Base-by-base conservation (phyloP, 2,797 vertebrate genomes). In the Semotilus atromaculatus region DNA sequence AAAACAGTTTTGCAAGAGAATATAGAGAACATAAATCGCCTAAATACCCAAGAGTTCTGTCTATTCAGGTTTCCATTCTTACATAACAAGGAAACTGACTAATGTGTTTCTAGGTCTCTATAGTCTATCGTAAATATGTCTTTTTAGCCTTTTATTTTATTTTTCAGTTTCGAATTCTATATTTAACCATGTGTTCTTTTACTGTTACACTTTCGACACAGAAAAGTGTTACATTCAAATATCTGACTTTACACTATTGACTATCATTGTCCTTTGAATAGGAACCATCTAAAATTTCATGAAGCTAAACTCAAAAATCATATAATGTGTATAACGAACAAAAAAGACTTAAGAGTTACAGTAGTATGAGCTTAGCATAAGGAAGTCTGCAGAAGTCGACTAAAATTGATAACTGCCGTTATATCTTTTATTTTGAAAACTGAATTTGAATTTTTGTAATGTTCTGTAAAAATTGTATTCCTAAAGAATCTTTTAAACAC, bases 1-100 rank as follows among this genome's bases (percentile, higher is more conserved):
- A 84, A 84, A 85, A 70, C 48, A 36, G 7, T 88, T 82, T 88
- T 85, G 82, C 75, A 88, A 89, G 68, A 87, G 8, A 51, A 73
- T 43, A 38, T 45, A 81, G 36, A 73, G n/a, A 83, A 51, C 48
- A 73, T 55, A 68, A 75, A 79, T 55, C 55, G 70, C 18, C 38
- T 64, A 45, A 14, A 45, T 5, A 43, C 45, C 31, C 45, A 23
- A 73, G 29, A 48, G 64, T 40, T 77, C 53, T 73, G 18, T 31
- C 64, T 64, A 43, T 38, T 78, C 29, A 85, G 77, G 5, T 88
- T 89, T 91, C 78, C 81, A 86, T 72, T 91, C 79, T 91, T 90
- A 88, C 87, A 60, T 84, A 85, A 89, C 51, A 62, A 48, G 55
- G 75, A 62, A 77, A 62, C 29, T 23, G 10, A 64, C 71, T 48